phyloP scores from a whole-genome alignment of 2,797 vertebrate species.

The Enteromius viviparus region DNA sequence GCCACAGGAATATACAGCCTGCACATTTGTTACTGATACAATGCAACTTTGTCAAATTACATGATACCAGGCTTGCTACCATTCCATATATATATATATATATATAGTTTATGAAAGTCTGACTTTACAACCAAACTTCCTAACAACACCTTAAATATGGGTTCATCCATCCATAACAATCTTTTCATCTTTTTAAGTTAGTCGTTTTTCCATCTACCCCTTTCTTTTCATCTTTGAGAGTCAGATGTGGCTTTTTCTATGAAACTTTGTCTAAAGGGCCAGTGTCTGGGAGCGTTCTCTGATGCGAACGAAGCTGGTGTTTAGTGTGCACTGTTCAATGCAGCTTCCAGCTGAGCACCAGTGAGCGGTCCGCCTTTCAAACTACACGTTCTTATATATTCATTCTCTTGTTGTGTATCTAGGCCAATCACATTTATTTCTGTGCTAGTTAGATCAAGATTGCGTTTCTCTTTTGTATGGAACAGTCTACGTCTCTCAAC shows the following conservation, averaged over 20 bases:
- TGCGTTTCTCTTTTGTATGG: not conserved
- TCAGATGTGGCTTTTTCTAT: not conserved
- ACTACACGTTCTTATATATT: not conserved
- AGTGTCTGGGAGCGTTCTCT: not conserved
- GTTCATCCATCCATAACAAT: not conserved
- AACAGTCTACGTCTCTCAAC: not conserved
- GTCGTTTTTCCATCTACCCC: not conserved
- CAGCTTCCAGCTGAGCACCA: constrained; percentile 5
- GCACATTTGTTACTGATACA: not conserved
- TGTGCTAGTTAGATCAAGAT: not conserved
- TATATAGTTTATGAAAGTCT: not conserved
- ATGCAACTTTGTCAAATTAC: not conserved
- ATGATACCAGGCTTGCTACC: not conserved
- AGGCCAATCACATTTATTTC: not conserved
- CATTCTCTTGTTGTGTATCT: not conserved
- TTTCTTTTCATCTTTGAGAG: not conserved
- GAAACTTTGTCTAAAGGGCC: not conserved
- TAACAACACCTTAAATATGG: not conserved
- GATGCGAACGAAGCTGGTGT: not conserved
- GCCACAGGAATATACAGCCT: not conserved
- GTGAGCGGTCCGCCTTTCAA: not conserved
- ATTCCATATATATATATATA: not conserved
- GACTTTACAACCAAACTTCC: not conserved
- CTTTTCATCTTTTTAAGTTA: not conserved
- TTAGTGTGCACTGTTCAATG: not conserved